These are phyloP conservation scores for Halyomorpha halys DNA, from an alignment of 1,140 invertebrate genomes.

Conservation along the genomic window DNA sequence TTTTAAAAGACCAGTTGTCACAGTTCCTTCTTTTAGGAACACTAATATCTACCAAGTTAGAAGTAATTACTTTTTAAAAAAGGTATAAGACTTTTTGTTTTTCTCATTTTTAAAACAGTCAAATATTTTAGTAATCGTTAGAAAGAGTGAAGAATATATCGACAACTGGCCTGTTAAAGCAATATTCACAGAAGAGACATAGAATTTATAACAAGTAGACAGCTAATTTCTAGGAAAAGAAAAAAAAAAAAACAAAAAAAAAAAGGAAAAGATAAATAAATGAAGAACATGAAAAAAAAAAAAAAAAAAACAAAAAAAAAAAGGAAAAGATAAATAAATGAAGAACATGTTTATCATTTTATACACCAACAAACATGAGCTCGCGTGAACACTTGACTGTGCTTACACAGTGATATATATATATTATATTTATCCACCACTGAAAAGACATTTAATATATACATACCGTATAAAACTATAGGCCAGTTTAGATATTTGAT, in stretches of 20 bases:
- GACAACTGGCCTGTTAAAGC: conserved; percentile 16
- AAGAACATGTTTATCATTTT: conserved; percentile 16
- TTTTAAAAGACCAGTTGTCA: conserved; percentile 11
- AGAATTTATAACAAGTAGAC: background rate
- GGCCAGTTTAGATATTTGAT: conserved; percentile 24
- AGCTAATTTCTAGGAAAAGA: too few relatives aligned
- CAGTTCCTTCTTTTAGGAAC: background rate
- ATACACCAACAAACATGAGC: conserved; percentile 9
- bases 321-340: background rate
- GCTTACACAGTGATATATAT: conserved; percentile 1
- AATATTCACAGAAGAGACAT: conserved; percentile 11
- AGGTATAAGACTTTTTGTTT: background rate
- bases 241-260: background rate
- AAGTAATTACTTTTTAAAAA: conserved; percentile 4
- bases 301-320: background rate
- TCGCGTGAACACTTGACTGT: conserved; percentile 8
- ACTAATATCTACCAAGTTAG: background rate
- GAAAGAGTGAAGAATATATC: background rate
- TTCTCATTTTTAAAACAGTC: background rate
- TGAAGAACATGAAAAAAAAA: conserved; percentile 8
- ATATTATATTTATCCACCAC: conserved; percentile 12
- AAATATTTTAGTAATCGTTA: too few relatives aligned
- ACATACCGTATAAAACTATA: conserved; percentile 26
- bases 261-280: background rate
- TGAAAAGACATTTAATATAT: conserved; percentile 19